Evolutionary conservation across 1,140 invertebrate genomes (phyloP), one percentile per base, ranked within the genome.

Genomic region (Drusus annulatus): DNA sequence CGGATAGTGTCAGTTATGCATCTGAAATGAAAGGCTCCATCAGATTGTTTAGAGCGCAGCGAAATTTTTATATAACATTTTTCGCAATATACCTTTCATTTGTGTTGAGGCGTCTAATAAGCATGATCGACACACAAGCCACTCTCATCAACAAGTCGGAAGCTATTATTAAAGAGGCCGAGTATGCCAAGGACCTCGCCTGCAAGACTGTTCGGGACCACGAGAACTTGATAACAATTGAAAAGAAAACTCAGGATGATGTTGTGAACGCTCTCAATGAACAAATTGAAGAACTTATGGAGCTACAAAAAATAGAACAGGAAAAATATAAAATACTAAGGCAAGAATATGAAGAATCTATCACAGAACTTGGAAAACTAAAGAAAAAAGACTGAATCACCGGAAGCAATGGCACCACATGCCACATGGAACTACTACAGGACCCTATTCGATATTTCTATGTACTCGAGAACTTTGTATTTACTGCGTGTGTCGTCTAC

Each of bases 11-110:
- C 0, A 86, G 87, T 74, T 81, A 88, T 6, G 71, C 85, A 0
- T 86, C 76, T 80, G 88, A 89, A 83, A 86, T 89, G 86, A 89
- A 89, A 84, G 84, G 82, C 4, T 86, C 84, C 78, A 85, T 89
- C 0, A 88, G 88, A 80, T 79, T 89, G 23, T 89, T 89, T 74
- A 78, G 88, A 83, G 86, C 88, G n/a, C 88, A 89, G 78, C 85
- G 88, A 81, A 89, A 89, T 78, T 89, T 89, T 69, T 89, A 89
- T 69, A 88, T 89, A 16, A 89, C 88, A 52, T 85, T 87, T 51
- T 89, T 89, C 84, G 82, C 87, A 4, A 88, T 89, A 79, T 89
- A 89, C 80, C 82, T 89, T n/a, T 84, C 87, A 23, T 89, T 88
- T 84, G 87, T 89, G 15, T 88, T 89, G 25, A 86, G 85, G 54